These are phyloP conservation scores for Drosophila rellima DNA, from an alignment of 2,888 invertebrate species.

Conservation along the genomic window DNA sequence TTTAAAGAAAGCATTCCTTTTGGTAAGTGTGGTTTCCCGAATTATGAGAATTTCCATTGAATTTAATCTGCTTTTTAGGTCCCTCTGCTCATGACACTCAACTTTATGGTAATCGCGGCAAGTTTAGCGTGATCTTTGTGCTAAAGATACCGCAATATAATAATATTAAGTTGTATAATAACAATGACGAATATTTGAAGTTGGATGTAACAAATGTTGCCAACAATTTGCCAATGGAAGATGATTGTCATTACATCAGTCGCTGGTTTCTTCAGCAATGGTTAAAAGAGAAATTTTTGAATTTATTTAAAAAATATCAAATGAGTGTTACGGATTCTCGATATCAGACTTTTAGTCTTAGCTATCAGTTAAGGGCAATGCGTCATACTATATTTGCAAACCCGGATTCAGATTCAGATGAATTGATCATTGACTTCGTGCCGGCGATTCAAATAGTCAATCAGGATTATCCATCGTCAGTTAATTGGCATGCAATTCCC, in stretches of 20 bases:
- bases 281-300: background rate
- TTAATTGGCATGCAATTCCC: conserved; percentile 14
- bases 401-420: background rate
- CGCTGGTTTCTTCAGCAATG: conserved; percentile 2
- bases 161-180: background rate
- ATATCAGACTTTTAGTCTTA: background rate
- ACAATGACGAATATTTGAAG: conserved; percentile 5
- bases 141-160: background rate
- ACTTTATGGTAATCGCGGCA: background rate
- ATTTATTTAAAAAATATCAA: background rate
- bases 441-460: conserved; percentile 4
- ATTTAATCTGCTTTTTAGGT: background rate
- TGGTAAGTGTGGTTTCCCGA: background rate
- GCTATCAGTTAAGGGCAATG: conserved; percentile 9
- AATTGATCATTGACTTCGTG: conserved; percentile 8
- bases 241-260: conserved; percentile 3
- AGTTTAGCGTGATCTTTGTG: conserved; percentile 6
- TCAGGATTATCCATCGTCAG: background rate
- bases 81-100: conserved; percentile 11
- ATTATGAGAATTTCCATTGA: background rate
- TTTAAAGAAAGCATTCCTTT: background rate
- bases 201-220: conserved; percentile 2
- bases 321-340: background rate
- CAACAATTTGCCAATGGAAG: background rate
- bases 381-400: conserved; percentile 9